A percentile compares a stretch with the other conserved stretches of the same genome.
These are phyloP conservation scores for Sclerodermus sp. DNA, from an alignment of 2,888 invertebrate genomes.

Conservation along the genomic window DNA sequence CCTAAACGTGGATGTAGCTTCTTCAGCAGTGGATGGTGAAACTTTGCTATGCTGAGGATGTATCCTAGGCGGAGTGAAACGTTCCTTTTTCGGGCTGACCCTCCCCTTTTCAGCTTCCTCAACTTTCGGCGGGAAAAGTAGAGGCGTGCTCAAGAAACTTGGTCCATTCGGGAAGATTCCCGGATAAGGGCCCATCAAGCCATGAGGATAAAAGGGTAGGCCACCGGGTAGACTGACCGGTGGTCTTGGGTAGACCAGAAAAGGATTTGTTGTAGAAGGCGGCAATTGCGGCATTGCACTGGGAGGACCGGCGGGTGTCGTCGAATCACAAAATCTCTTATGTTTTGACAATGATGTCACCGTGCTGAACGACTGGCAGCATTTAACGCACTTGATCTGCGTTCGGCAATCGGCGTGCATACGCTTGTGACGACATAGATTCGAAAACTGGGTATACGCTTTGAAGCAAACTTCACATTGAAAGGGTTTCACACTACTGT, in stretches of 20 bases:
- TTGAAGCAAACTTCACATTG: conserved; percentile 96
- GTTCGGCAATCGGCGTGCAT: conserved; percentile 97
- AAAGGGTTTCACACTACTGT: conserved; percentile 97
- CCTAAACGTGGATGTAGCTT: conserved; percentile 65
- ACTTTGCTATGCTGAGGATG: conserved; percentile 60
- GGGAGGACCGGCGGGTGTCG: conserved; percentile 58
- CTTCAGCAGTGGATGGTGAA: conserved; percentile 70
- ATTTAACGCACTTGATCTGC: conserved; percentile 92
- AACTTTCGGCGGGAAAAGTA: conserved; percentile 68
- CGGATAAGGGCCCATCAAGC: conserved; percentile 65
- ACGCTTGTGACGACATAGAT: conserved; percentile 98
- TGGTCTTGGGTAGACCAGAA: conserved; percentile 71
- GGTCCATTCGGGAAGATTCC: conserved; percentile 63
- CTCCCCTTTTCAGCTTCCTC: conserved; percentile 62
- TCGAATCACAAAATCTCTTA: conserved; percentile 93
- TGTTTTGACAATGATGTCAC: conserved; percentile 92
- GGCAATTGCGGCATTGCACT: conserved; percentile 48
- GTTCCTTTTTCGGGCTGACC: conserved; percentile 62
- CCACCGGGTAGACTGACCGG: conserved; percentile 59
- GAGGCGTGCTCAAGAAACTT: conserved; percentile 65
- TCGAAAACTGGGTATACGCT: conserved; percentile 99
- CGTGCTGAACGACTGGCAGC: conserved; percentile 89
- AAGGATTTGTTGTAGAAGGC: conserved; percentile 58
- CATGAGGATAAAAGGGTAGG: conserved; percentile 67
- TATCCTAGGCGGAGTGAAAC: conserved; percentile 64